Conservation (phyloP, 2,797 vertebrate genomes). For the Tachyglossus aculeatus region DNA sequence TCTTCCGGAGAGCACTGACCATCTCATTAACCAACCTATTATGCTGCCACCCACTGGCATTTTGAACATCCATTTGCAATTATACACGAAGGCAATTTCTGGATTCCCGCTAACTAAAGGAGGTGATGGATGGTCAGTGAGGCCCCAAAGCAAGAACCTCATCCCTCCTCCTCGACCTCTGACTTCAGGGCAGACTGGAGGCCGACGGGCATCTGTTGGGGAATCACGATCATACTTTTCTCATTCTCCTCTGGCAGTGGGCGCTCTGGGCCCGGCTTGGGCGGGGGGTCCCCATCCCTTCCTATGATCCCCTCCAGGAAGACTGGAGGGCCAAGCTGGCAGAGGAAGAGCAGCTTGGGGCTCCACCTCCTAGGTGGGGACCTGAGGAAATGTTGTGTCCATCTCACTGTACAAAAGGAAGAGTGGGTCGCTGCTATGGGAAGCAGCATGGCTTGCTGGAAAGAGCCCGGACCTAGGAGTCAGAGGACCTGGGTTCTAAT, state of each 20-base stretch:
- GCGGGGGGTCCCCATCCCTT: neutral
- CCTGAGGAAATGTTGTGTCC: no score
- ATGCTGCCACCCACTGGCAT: neutral
- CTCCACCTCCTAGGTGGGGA: no score
- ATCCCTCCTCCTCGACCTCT: neutral
- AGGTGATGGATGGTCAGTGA: no score
- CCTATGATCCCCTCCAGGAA: neutral
- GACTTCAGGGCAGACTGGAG: neutral
- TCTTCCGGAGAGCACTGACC: neutral
- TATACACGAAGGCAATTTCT: neutral
- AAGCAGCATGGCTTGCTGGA: no score
- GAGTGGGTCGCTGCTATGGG: no score
- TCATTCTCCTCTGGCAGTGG: neutral
- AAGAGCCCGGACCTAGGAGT: no score
- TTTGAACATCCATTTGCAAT: neutral
- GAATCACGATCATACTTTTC: neutral
- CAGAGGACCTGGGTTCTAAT: no score
- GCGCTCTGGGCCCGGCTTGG: neutral
- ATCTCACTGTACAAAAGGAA: no score
- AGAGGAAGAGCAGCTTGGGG: no score
- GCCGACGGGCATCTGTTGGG: neutral
- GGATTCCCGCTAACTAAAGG: neutral
- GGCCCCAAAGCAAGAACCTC: no score
- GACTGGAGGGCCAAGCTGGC: neutral
- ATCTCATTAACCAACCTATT: neutral